Conservation (phyloP, 1,140 invertebrate species). For the Littorina saxatilis region DNA sequence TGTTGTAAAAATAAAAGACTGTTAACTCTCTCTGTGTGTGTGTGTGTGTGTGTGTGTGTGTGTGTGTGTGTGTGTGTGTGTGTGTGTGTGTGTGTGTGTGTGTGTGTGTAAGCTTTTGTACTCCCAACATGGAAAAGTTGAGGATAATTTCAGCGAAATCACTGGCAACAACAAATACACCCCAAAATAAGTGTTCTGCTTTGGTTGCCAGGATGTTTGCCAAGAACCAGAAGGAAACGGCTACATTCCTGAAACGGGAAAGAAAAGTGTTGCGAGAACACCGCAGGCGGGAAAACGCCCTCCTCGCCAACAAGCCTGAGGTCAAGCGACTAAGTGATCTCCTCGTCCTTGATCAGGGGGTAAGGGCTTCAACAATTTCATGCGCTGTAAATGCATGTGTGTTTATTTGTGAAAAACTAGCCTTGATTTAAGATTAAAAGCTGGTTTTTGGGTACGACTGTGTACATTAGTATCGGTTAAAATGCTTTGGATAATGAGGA, state of each 20-base stretch:
- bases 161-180: too few relatives aligned
- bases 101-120: too few relatives aligned
- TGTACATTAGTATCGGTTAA: background rate
- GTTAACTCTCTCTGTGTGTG: too few relatives aligned
- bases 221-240: slow-evolving; percentile 45
- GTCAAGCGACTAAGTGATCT: slow-evolving; percentile 66
- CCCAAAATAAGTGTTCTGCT: too few relatives aligned
- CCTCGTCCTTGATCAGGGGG: slow-evolving; percentile 64
- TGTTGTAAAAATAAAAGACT: too few relatives aligned
- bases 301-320: slow-evolving; percentile 58
- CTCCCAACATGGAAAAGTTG: too few relatives aligned
- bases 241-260: slow-evolving; percentile 49
- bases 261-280: slow-evolving; percentile 46
- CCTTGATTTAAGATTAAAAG: background rate
- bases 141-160: too few relatives aligned
- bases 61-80: background rate
- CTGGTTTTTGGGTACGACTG: background rate
- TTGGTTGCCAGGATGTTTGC: slow-evolving; percentile 52
- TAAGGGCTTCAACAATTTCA: slow-evolving; percentile 34
- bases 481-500: too few relatives aligned
- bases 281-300: slow-evolving; percentile 47
- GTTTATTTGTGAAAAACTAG: background rate
- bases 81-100: too few relatives aligned
- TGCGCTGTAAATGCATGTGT: slow-evolving; percentile 5
- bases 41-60: background rate